Base-by-base conservation (phyloP, 2,888 invertebrate genomes). In the Altica lythri region DNA sequence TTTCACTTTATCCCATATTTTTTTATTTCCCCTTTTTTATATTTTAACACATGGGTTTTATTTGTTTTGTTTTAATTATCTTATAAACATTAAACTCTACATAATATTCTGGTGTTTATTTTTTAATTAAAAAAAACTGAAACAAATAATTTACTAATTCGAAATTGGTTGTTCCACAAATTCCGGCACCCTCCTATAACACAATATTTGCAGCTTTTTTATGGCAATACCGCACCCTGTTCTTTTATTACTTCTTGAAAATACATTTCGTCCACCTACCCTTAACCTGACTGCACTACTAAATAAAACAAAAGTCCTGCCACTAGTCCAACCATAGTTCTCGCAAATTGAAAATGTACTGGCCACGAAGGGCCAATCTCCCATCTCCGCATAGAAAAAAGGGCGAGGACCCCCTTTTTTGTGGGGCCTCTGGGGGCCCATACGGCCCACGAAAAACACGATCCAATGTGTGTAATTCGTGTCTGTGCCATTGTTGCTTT, bases 311-410 rank as follows among this genome's bases (percentile, higher is more conserved):
- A 18, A 35, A 18, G 38, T 19, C 38, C 19, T 22, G 18, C n/a
- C 3, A 10, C 38, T 3, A 18, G 38, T 17, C 38, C 19, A 10
- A 18, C 10, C 18, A 9, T 13, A 8, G 13, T n/a, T 13, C 40
- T 38, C 12, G 48, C 27, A 53, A 55, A 58, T 58, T 58, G 58
- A 59, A 56, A 59, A 47, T 50, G 48, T 54, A 47, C 48, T 17
- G 56, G 56, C 51, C 56, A 49, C 59, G 40, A 42, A 48, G 56
- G 54, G 43, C 48, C 51, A 51, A 53, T 59, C 40, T 49, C 40
- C 49, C 32, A 30, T 32, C 30, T 17, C 19, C 16, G 30, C 19
- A 30, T 19, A 10, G 2, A 4, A 32, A 14, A 18, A 32, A 30
- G 32, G 29, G 19, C 32, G 1, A 30, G 29, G 12, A 40, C n/a